Evolutionary conservation across 1,140 invertebrate species (phyloP).

Genomic region (Lepidotrigona ventralis): DNA sequence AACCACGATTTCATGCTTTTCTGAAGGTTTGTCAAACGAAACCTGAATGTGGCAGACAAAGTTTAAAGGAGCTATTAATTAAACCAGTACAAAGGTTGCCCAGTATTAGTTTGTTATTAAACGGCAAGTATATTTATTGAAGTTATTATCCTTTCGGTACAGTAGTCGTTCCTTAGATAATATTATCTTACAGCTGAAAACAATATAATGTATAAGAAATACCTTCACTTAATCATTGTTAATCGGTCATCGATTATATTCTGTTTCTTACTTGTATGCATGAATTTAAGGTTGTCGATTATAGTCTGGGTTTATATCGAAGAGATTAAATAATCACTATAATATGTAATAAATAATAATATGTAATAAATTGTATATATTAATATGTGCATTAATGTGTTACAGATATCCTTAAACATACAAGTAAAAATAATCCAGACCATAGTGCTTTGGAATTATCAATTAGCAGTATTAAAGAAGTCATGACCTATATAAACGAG

Average conservation of each 20-base stretch:
- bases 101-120: conserved; percentile 95
- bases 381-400: conserved; percentile 53
- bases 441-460: conserved; percentile 91
- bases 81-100: conserved; percentile 97
- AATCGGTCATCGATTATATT: background rate
- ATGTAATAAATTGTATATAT: background rate
- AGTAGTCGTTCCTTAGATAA: background rate
- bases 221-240: background rate
- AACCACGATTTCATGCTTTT: conserved; percentile 98
- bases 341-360: conserved; percentile 1
- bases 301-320: background rate
- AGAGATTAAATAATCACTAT: background rate
- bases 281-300: background rate
- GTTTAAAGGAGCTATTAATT: conserved; percentile 96
- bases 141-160: background rate
- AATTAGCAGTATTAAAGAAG: conserved; percentile 92
- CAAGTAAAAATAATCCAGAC: conserved; percentile 91
- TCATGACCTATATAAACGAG: conserved; percentile 98
- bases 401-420: conserved; percentile 96
- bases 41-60: conserved; percentile 97
- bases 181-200: background rate
- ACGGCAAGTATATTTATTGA: conserved; percentile 83
- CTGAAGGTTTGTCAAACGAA: conserved; percentile 96
- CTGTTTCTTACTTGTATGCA: too few relatives aligned
- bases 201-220: background rate